These are phyloP conservation scores for Drosophila heteroneura DNA, from an alignment of 2,888 invertebrate species.

Conservation along the genomic window DNA sequence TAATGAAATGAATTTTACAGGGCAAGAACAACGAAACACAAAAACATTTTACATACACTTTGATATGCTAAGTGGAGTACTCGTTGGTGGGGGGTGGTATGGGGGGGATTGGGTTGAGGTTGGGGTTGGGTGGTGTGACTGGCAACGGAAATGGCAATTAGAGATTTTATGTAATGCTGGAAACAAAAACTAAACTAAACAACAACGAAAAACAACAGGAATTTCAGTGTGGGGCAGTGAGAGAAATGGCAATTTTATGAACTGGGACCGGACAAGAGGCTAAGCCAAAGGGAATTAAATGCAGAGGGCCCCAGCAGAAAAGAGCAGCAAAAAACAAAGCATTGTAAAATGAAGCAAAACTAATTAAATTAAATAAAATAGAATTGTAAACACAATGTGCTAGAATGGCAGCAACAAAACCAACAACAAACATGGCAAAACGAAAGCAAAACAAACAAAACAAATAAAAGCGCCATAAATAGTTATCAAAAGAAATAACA, in stretches of 20 bases:
- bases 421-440: slow-evolving; percentile 24
- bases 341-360: slow-evolving; percentile 68
- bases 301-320: slow-evolving; percentile 7
- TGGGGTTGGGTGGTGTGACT: slow-evolving; percentile 2
- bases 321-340: slow-evolving; percentile 20
- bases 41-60: not conserved
- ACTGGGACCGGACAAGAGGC: slow-evolving; percentile 21
- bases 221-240: slow-evolving; percentile 22
- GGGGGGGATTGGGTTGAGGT: not conserved
- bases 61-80: not conserved
- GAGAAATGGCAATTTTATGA: slow-evolving; percentile 32
- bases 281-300: slow-evolving; percentile 17
- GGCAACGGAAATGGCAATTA: slow-evolving; percentile 67
- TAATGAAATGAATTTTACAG: not conserved
- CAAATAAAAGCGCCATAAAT: slow-evolving; percentile 70
- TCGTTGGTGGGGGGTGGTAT: not conserved
- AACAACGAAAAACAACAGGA: slow-evolving; percentile 33
- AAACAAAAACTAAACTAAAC: slow-evolving; percentile 49
- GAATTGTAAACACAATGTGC: slow-evolving; percentile 63
- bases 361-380: slow-evolving; percentile 76
- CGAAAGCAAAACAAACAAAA: slow-evolving; percentile 36
- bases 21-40: not conserved
- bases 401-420: slow-evolving; percentile 12
- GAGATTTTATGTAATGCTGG: slow-evolving; percentile 55
- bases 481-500: slow-evolving; percentile 67